Evolutionary conservation across 1,140 invertebrate species (phyloP), one percentile per base, ranked within the genome.

Genomic region (Ptiloglossa arizonensis): DNA sequence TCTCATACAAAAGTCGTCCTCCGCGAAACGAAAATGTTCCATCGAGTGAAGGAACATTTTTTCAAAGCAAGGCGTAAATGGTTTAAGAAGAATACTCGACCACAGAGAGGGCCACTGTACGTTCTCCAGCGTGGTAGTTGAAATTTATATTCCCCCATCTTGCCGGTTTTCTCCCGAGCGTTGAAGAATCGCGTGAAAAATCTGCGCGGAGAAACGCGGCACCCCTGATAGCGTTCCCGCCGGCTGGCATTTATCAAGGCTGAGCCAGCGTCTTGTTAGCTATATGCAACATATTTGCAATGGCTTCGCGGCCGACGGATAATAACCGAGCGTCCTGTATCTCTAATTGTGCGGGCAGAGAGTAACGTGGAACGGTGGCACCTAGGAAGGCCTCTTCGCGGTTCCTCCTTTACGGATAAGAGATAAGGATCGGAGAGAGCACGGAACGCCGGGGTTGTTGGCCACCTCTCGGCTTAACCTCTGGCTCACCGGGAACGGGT

Each of bases 281-380:
- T 62, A 35, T 56, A 46, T 52, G 44, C 59, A 63, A 62, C 52
- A 38, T 32, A 46, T 76, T 81, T 79, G 79, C 79, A 35, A 68
- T 46, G 29, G 44, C 48, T 35, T n/a, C 52, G 17, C 54, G 35
- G 41, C 80, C 59, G 81, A 67, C 73, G 75, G 81, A 83, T 83
- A 83, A 83, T 83, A 83, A 83, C 81, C 67, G 73, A 77, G 73
- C 52, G 54, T 78, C 66, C 81, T 64, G 80, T 82, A 74, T 76
- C 80, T 80, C 75, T 83, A 83, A 83, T 83, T 83, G 81, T 67
- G 52, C 64, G 66, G 44, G 50, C 27, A 60, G 50, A 71, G 71
- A 59, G 77, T 79, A 71, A 63, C 32, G 63, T 54, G n/a, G 69
- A 35, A 11, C 62, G 48, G 71, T 44, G 62, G 72, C 72, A 9